Base-by-base conservation (phyloP, 2,113 vertebrate species). In the Centropristis striata region DNA sequence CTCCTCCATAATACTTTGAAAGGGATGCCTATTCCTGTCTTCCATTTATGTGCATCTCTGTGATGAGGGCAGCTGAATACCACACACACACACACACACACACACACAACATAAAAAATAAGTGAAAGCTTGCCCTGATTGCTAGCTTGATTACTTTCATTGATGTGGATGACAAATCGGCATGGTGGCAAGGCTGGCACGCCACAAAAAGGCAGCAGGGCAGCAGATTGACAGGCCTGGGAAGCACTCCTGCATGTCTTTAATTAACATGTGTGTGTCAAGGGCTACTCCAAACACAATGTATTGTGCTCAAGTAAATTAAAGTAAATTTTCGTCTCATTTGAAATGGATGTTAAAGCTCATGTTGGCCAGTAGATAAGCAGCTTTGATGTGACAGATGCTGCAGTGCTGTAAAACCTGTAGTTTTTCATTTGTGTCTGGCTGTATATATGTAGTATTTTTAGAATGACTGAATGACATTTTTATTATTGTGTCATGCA, bases 11-110 rank as follows among this genome's bases (percentile, higher is more conserved):
- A 80, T 72, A 70, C 86, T 92, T 93, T 92, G 81, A 84, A 92
- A 92, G 75, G 54, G 75, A 90, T 71, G 82, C 73, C 87, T 91
- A 84, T 88, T 92, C 86, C 89, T 90, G 78, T 90, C 86, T 67
- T 76, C 82, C 82, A 89, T 89, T 90, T 83, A 80, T 86, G 69
- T 81, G 75, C 70, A 75, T 84, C 70, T 44, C 78, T 83, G 78
- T 86, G 88, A 87, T 87, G 86, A 84, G 81, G 79, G 78, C 81
- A 83, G 83, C 70, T 32, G 39, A 77, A 74, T 61, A 68, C 54
- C 72, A 59, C 57, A 71, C 32, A 57, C 25, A 39, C 63, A 37
- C 60, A 71, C 37, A 60, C 80, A 67, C 46, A 55, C 37, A 63
- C 36, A 61, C n/a, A 41, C 36, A 39, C 50, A 44, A 61, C 75